These are phyloP conservation scores for Spilarctia lutea DNA, from an alignment of 2,888 invertebrate species.

Conservation along the genomic window DNA sequence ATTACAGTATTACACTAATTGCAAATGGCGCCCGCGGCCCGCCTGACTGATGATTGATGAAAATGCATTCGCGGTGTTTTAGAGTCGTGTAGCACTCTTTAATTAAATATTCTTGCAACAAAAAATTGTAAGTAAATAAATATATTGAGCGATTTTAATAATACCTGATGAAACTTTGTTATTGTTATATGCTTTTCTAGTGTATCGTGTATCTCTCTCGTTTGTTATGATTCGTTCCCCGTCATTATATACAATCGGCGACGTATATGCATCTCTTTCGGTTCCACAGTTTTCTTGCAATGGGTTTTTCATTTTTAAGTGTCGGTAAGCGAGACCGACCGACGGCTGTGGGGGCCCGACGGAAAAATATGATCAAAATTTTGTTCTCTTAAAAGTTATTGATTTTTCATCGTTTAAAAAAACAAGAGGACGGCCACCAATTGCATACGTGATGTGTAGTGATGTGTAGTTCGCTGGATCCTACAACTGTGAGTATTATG, in stretches of 20 bases:
- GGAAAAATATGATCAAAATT: constrained; percentile 84
- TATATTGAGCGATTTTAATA: constrained; percentile 31
- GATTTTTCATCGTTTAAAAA: constrained; percentile 83
- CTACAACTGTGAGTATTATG: constrained; percentile 67
- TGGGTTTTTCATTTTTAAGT: constrained; percentile 84
- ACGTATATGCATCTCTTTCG: constrained; percentile 79
- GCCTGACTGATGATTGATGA: constrained; percentile 75
- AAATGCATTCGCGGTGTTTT: constrained; percentile 73
- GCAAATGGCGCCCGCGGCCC: constrained; percentile 81
- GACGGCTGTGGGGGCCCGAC: constrained; percentile 72
- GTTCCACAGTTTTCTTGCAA: constrained; percentile 77
- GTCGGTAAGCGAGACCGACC: constrained; percentile 74
- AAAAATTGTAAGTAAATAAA: constrained; percentile 58
- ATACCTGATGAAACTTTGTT: constrained; percentile 71
- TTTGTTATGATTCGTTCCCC: constrained; percentile 81
- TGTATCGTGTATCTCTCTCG: constrained; percentile 74
- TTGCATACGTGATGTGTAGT: constrained; percentile 77
- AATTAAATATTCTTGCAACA: constrained; percentile 41
- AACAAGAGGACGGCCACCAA: constrained; percentile 64
- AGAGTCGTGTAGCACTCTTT: constrained; percentile 59
- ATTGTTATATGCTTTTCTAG: constrained; percentile 67
- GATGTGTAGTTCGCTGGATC: constrained; percentile 63
- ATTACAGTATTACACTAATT: no score
- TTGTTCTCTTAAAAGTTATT: constrained; percentile 84
- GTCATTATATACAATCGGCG: constrained; percentile 82